A percentile compares a stretch with the other conserved stretches of the same genome.
These are phyloP conservation scores for Chelidonichthys spinosus DNA, from an alignment of 2,797 vertebrate genomes.

Conservation along the genomic window DNA sequence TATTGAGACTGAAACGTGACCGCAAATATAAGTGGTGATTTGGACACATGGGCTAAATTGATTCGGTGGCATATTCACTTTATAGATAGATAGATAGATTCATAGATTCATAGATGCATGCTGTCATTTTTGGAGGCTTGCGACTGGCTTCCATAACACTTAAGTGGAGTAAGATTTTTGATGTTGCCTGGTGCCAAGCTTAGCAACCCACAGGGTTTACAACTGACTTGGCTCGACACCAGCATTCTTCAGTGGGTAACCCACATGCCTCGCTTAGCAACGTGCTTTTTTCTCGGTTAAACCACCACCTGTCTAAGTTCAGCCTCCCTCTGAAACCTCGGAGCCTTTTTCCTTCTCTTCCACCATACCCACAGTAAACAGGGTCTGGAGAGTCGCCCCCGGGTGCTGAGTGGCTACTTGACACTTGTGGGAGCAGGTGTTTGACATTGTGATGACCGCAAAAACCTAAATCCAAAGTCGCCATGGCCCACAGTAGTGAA, in stretches of 20 bases:
- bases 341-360: not conserved
- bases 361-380: slow-evolving; percentile 42
- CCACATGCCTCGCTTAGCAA: not conserved
- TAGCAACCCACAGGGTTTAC: slow-evolving; percentile 2
- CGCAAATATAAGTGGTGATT: slow-evolving; percentile 5
- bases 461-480: slow-evolving; percentile 71
- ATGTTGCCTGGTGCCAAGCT: not conserved
- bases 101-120: not conserved
- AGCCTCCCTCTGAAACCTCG: slow-evolving; percentile 23
- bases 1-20: not conserved
- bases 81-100: too few species aligned
- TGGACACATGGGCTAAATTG: not conserved
- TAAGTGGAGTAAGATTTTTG: not conserved
- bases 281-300: slow-evolving; percentile 8
- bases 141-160: not conserved
- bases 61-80: not conserved
- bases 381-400: slow-evolving; percentile 38
- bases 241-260: not conserved
- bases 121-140: not conserved
- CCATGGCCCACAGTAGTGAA: slow-evolving; percentile 57
- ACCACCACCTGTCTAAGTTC: slow-evolving; percentile 14
- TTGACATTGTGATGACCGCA: slow-evolving; percentile 67
- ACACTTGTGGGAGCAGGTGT: slow-evolving; percentile 69
- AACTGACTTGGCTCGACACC: not conserved
- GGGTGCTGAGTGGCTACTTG: slow-evolving; percentile 57